Evolutionary conservation across 2,888 invertebrate species (phyloP).

Genomic region (Thysanoteuthis rhombus): DNA sequence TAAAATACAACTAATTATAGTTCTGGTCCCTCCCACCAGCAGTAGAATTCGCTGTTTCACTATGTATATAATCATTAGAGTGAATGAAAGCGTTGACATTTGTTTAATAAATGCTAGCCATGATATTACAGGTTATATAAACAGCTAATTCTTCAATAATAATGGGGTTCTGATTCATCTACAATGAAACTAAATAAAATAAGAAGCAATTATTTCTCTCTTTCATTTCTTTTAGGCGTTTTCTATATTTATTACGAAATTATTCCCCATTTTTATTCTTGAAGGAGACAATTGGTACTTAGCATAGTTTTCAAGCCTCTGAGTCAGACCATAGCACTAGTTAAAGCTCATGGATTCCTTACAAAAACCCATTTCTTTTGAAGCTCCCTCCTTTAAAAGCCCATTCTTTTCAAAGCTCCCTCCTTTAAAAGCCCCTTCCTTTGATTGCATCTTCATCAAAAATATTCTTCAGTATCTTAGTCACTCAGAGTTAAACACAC

Average conservation of each 20-base stretch:
- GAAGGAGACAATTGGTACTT: too few species aligned
- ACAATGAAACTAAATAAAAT: not conserved
- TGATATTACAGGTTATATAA: slow-evolving; percentile 18
- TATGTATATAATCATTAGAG: not conserved
- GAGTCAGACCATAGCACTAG: too few species aligned
- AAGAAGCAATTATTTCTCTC: not conserved
- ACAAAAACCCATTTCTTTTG: too few species aligned
- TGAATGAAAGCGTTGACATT: not conserved
- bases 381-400: too few species aligned
- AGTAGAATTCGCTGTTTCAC: not conserved
- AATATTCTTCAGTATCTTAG: too few species aligned
- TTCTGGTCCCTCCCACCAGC: fast-evolving
- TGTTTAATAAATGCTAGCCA: not conserved
- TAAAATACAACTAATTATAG: not conserved
- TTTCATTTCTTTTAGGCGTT: not conserved
- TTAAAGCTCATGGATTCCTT: too few species aligned
- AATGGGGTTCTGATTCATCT: not conserved
- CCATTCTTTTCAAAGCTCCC: too few species aligned
- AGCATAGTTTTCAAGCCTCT: too few species aligned
- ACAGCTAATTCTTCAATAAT: not conserved
- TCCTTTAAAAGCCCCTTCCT: too few species aligned
- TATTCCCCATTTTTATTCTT: too few species aligned
- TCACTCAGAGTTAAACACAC: too few species aligned
- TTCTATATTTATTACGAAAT: not conserved
- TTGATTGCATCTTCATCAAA: too few species aligned